Evolutionary conservation across 1,140 invertebrate genomes (phyloP), one percentile per base, ranked within the genome.

Genomic region (Caenorhabditis briggsae): DNA sequence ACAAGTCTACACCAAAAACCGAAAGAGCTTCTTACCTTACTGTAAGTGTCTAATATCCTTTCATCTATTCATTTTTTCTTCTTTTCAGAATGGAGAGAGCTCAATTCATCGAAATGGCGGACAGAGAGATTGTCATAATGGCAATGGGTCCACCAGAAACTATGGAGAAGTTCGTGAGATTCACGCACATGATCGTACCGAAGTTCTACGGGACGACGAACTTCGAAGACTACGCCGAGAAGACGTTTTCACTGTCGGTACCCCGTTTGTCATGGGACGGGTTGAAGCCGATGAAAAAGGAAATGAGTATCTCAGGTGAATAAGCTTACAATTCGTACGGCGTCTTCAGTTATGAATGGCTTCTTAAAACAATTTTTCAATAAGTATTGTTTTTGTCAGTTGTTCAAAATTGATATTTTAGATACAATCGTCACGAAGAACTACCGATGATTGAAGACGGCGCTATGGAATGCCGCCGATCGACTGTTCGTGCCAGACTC

Each of bases 371-470:
- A 33, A 33, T 33, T 33, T 33, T 33, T 33, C 33, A 33, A 33
- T 33, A 33, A 33, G 3, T 33, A 3, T 33, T n/a, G n/a, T n/a
- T n/a, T 33, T 33, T 33, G 33, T 33, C 33, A 33, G 33, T 33
- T 33, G 33, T 14, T 11, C n/a, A n/a, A 65, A 43, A 46, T 14
- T 16, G 50, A n/a, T 16, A 16, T 14, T 16, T 61, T 59, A 83
- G 82, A 23, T 61, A 83, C 18, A 53, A 59, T 46, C 84, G 48
- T 12, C 18, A 46, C 5, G 70, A 86, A 20, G 85, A 83, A 25
- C 18, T 86, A 56, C 85, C 85, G 46, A 86, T 86, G 85, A 86
- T 86, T 25, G 85, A 86, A 50, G 85, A 86, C 14, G 85, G 85
- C 20, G 85, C 85, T 12, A 86, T 82, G 23, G 85, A 86, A 82